Conservation (phyloP, 1,140 invertebrate genomes). For the Sarcophaga peregrina region DNA sequence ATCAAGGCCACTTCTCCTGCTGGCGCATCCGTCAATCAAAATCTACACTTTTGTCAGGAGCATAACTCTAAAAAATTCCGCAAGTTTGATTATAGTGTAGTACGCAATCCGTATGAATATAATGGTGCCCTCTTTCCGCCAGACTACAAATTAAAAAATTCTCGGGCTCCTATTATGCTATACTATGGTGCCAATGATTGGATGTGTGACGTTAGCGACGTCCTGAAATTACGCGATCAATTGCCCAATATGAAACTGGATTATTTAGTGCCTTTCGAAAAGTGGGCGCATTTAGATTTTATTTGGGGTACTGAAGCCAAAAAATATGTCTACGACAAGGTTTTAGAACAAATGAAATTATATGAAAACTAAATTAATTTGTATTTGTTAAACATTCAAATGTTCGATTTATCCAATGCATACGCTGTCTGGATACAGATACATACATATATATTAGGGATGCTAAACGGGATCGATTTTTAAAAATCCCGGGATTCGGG, state of each 20-base stretch:
- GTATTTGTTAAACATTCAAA: too few relatives aligned
- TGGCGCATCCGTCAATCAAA: constrained; percentile 68
- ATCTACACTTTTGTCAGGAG: constrained; percentile 68
- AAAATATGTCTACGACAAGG: constrained; percentile 67
- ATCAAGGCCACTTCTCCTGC: constrained; percentile 59
- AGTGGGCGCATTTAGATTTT: constrained; percentile 72
- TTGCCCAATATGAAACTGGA: constrained; percentile 63
- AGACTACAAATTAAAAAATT: constrained; percentile 69
- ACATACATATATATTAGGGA: too few relatives aligned
- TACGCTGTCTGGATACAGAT: too few relatives aligned
- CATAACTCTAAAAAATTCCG: constrained; percentile 57
- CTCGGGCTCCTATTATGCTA: constrained; percentile 68
- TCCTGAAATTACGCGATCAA: constrained; percentile 62
- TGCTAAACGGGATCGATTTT: too few relatives aligned
- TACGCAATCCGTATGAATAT: constrained; percentile 66
- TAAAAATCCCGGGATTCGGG: too few relatives aligned
- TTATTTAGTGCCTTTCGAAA: constrained; percentile 63
- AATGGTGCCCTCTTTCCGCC: constrained; percentile 67
- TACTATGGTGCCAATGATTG: constrained; percentile 75
- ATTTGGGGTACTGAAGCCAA: constrained; percentile 68
- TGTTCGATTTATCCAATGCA: too few relatives aligned
- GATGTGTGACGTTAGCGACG: constrained; percentile 68
- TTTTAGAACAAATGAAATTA: constrained; percentile 54
- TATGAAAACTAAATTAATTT: constrained; percentile 50
- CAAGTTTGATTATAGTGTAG: constrained; percentile 66